Evolutionary conservation across 2,888 invertebrate genomes (phyloP), one percentile per base, ranked within the genome.

Genomic region (Pristionchus mayeri): DNA sequence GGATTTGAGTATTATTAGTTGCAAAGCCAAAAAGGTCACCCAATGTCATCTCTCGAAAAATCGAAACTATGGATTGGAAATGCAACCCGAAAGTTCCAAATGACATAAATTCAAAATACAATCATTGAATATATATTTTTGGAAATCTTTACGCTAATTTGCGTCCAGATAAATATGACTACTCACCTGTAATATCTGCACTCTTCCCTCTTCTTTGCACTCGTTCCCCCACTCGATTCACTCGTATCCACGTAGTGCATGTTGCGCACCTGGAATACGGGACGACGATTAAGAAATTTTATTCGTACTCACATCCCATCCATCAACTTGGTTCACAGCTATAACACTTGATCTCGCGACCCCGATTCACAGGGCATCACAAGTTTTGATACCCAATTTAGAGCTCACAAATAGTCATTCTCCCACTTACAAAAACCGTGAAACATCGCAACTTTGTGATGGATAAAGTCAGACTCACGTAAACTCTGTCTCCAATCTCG

Each of bases 401-500:
- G n/a, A n/a, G n/a, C n/a, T 52, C 52, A 16, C 52, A 16, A 52
- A 52, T 52, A 52, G 18, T 52, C 16, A 18, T 21, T 52, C 21
- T 13, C 4, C 57, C 71, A n/a, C n/a, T n/a, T n/a, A n/a, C n/a
- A n/a, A n/a, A n/a, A n/a, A n/a, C n/a, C n/a, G n/a, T n/a, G n/a
- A n/a, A n/a, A n/a, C n/a, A n/a, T n/a, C n/a, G n/a, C n/a, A n/a
- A n/a, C n/a, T n/a, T n/a, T n/a, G n/a, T n/a, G n/a, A n/a, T n/a
- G n/a, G n/a, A n/a, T n/a, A n/a, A n/a, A n/a, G n/a, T 3, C 27
- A 60, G 6, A 67, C 79, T 54, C 37, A 79, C 79, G 54, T 79
- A 79, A 16, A 79, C 79, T 54, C 54, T n/a, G 27, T 79, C 79
- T 30, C 79, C 79, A 21, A 79, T 48, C 27, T 79, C 79, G 24